These are phyloP conservation scores for Chrysolina oricalcia DNA, from an alignment of 2,888 invertebrate genomes.

Conservation along the genomic window DNA sequence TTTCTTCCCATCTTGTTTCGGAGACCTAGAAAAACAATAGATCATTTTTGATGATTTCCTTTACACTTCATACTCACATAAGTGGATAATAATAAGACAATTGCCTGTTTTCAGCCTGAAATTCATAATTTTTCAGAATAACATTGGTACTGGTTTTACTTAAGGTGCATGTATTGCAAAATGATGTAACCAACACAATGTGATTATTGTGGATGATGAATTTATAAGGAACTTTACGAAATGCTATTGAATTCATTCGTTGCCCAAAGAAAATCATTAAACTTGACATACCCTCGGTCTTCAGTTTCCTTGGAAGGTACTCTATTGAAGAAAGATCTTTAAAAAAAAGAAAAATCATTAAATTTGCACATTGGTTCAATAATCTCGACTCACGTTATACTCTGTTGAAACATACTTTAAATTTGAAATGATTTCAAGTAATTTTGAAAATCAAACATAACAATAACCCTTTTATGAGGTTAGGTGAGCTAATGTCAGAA, in stretches of 20 bases:
- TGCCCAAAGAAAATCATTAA: background rate
- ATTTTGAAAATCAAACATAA: background rate
- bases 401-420: constrained; percentile 64
- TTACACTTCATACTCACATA: background rate
- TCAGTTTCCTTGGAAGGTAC: constrained; percentile 34
- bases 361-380: background rate
- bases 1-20: background rate
- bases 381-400: constrained; percentile 65
- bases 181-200: background rate
- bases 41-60: constrained; percentile 1
- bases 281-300: constrained; percentile 48
- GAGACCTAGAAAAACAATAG: background rate
- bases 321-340: constrained; percentile 49
- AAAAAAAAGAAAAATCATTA: constrained; percentile 20
- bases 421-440: background rate
- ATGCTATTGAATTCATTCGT: background rate
- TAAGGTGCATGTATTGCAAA: background rate
- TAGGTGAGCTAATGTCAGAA: background rate
- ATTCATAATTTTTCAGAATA: background rate
- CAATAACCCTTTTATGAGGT: background rate
- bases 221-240: constrained; percentile 1
- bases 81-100: background rate
- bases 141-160: background rate
- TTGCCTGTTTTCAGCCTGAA: background rate
- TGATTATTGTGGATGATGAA: background rate